Conservation (phyloP, 2,113 vertebrate species). For the Dendrocopos noguchii region DNA sequence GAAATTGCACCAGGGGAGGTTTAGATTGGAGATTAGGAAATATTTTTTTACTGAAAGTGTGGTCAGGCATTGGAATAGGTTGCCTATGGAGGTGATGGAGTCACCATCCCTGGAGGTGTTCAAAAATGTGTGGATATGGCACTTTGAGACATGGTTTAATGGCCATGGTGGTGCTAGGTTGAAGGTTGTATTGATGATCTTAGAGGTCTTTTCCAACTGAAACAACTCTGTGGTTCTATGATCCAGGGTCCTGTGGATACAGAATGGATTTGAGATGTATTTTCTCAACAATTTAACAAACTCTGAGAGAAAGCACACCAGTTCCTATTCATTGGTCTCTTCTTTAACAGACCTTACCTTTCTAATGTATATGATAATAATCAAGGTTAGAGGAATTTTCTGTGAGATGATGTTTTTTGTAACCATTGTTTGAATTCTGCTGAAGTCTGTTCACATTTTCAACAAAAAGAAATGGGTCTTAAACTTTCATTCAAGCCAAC, state of each 20-base stretch:
- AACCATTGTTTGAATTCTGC: not conserved
- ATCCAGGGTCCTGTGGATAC: not conserved
- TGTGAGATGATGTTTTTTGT: not conserved
- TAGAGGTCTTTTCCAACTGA: too few species aligned
- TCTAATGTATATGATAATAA: not conserved
- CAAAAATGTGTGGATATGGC: too few species aligned
- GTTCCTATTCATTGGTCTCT: not conserved
- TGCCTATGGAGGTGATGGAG: too few species aligned
- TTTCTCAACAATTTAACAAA: not conserved
- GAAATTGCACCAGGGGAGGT: too few species aligned
- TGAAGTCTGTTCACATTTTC: constrained; percentile 39
- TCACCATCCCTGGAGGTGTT: too few species aligned
- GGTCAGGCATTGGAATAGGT: too few species aligned
- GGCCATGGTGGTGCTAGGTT: too few species aligned
- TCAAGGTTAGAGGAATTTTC: not conserved
- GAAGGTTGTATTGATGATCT: too few species aligned
- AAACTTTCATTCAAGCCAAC: constrained; percentile 78
- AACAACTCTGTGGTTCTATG: too few species aligned
- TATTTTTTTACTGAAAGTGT: too few species aligned
- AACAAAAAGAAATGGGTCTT: constrained; percentile 60
- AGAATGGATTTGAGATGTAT: not conserved
- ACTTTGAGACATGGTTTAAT: too few species aligned
- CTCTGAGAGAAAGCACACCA: not conserved
- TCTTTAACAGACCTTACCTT: not conserved
- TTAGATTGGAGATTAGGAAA: too few species aligned